Conservation (phyloP, 2,797 vertebrate genomes). For the Poecilia velifera region DNA sequence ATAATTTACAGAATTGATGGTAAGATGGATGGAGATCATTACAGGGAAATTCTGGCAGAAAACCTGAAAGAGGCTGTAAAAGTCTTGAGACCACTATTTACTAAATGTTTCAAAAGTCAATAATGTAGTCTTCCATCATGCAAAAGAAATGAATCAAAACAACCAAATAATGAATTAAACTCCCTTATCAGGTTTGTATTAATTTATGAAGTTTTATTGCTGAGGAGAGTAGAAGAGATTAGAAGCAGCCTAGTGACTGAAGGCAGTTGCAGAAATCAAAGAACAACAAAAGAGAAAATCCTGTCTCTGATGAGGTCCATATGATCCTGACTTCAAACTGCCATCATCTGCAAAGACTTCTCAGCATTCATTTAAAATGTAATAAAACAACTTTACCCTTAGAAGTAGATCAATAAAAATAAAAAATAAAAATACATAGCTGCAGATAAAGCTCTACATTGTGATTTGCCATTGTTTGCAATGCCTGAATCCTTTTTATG, state of each 20-base stretch:
- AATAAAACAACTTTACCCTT: background rate
- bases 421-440: background rate
- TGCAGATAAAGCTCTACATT: background rate
- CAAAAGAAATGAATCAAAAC: background rate
- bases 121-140: background rate
- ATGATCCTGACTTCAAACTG: background rate
- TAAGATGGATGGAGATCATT: background rate
- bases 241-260: background rate
- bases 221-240: background rate
- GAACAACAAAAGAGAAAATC: background rate
- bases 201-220: background rate
- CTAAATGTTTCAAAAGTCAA: background rate
- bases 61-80: background rate
- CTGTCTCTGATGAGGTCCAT: background rate
- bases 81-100: background rate
- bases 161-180: background rate
- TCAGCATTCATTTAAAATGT: conserved; percentile 1
- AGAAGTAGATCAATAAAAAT: background rate
- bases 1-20: background rate
- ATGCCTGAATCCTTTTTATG: background rate
- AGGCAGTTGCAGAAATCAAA: background rate
- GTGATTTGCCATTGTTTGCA: background rate
- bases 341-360: background rate
- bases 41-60: background rate
- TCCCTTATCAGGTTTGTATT: background rate